Evolutionary conservation across 2,888 invertebrate genomes (phyloP), one percentile per base, ranked within the genome.

Genomic region (Parnassius orleans): DNA sequence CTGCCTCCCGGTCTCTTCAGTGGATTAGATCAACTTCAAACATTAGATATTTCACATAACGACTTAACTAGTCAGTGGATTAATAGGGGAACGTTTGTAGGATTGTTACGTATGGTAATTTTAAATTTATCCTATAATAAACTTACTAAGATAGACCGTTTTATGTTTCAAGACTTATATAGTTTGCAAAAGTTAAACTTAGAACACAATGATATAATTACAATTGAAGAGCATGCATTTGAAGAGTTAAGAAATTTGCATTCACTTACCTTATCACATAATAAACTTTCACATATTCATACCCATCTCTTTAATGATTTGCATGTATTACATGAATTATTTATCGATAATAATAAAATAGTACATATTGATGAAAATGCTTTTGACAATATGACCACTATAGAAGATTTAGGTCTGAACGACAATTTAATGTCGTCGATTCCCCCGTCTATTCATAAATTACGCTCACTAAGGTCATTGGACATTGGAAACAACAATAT

Each of bases 401-500:
- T 96, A 55, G 94, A 95, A 79, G 96, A 96, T 78, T 91, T 96
- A 66, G 93, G 94, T 54, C 84, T 96, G 68, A 95, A 94, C 71
- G 95, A 94, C 65, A 97, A 97, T 81, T 84, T 92, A 72, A 87
- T 96, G 68, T 93, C 93, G 11, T 93, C 93, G 55, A 92, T 95
- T 57, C 95, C 96, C 42, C 85, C 86, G 61, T 95, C 95, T 11
- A 92, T 96, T 58, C 93, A 93, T 51, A 94, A 94, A 78, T 90
- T 96, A 65, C 87, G 93, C 56, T 93, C 94, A 70, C 85, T 97
- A 65, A 95, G 94, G 82, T 95, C 95, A 24, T 90, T 97, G 69
- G 96, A 97, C 87, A 93, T 97, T 69, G 96, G 96, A 24, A 95
- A 96, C 79, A 97, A 97, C 86, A 93, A 93, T 78, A 95, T 98